Conservation (phyloP, 2,888 invertebrate genomes). For the Oscheius sp. region DNA sequence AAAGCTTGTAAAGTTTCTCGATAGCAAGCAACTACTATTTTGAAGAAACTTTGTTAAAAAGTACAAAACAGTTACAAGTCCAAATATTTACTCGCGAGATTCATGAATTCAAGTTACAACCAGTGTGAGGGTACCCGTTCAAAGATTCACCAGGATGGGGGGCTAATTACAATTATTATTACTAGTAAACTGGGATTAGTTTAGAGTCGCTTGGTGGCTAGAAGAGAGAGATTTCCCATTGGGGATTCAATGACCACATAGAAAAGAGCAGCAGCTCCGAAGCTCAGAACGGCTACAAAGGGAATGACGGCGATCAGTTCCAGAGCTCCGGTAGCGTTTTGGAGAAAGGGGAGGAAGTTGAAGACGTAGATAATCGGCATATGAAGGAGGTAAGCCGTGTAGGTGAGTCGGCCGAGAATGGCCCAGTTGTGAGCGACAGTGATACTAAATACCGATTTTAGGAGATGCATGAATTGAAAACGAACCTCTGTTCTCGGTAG, state of each 20-base stretch:
- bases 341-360: constrained; percentile 65
- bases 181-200: not conserved
- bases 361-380: constrained; percentile 72
- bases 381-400: constrained; percentile 69
- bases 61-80: too few relatives aligned
- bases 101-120: too few relatives aligned
- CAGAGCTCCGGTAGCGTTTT: constrained; percentile 60
- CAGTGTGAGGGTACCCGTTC: too few relatives aligned
- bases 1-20: too few relatives aligned
- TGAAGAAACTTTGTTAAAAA: too few relatives aligned
- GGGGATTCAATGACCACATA: constrained; percentile 69
- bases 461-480: not conserved
- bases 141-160: not conserved
- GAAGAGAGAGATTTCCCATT: constrained; percentile 40
- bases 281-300: constrained; percentile 61
- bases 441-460: constrained; percentile 46
- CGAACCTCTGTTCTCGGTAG: constrained; percentile 48
- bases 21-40: too few relatives aligned
- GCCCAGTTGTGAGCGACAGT: constrained; percentile 55
- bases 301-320: constrained; percentile 65
- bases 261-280: constrained; percentile 63
- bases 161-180: constrained; percentile 4
- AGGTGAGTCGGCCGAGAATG: constrained; percentile 66
- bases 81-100: too few relatives aligned
- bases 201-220: constrained; percentile 24